phyloP scores from a whole-genome alignment of 1,140 invertebrate genomes.

The Meteorus sp. region DNA sequence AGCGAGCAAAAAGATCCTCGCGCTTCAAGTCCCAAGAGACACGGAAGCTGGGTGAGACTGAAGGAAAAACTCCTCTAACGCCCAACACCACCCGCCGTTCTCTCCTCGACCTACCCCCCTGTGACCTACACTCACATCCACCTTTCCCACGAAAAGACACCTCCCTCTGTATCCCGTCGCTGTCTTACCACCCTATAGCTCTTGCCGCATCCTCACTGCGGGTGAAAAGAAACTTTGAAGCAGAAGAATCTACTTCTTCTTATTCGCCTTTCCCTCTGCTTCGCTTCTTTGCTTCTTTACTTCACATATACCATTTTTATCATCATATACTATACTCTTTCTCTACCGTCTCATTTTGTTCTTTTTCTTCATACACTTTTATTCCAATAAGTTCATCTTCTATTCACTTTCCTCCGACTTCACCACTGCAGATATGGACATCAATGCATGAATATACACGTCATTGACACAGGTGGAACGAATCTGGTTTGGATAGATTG shows the following conservation, averaged over 20 bases:
- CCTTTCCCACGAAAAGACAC: slow-evolving; percentile 26
- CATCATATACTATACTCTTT: too few relatives aligned
- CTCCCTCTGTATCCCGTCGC: too few relatives aligned
- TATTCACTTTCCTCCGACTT: too few relatives aligned
- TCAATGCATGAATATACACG: too few relatives aligned
- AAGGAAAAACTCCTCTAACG: slow-evolving; percentile 51
- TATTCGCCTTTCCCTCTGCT: slow-evolving; percentile 9
- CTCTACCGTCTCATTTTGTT: too few relatives aligned
- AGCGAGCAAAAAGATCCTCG: slow-evolving; percentile 52
- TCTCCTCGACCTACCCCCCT: slow-evolving; percentile 19
- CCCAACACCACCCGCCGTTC: slow-evolving; percentile 14
- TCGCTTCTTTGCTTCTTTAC: slow-evolving; percentile 13
- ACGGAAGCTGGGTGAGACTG: slow-evolving; percentile 55
- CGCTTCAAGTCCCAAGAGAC: slow-evolving; percentile 54
- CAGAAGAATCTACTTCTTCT: slow-evolving; percentile 40
- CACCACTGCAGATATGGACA: too few relatives aligned
- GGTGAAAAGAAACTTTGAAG: slow-evolving; percentile 48
- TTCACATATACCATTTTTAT: too few relatives aligned
- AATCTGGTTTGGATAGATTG: too few relatives aligned
- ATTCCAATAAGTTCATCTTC: too few relatives aligned
- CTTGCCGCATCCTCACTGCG: slow-evolving; percentile 13
- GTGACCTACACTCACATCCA: slow-evolving; percentile 28
- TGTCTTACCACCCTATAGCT: too few relatives aligned
- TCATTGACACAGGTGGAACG: too few relatives aligned
- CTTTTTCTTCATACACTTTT: too few relatives aligned